Percentiles rank a stretch among this genome's conserved stretches.
Evolutionary conservation across 2,888 invertebrate species (phyloP).

Genomic region (Drosophila acutilabella): DNA sequence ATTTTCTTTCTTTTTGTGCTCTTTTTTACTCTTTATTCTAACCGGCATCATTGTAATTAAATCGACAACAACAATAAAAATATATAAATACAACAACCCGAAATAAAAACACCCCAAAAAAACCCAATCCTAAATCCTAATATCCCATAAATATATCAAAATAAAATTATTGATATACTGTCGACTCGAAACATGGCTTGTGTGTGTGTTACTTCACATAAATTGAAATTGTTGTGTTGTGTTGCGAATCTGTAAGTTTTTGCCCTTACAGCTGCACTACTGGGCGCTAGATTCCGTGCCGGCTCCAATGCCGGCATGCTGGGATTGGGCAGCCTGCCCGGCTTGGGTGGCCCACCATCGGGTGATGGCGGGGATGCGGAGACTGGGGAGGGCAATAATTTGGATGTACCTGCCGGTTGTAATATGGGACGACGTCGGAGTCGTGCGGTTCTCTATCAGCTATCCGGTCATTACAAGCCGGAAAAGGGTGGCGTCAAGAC

Average conservation of each 20-base stretch:
- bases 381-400: slow-evolving; percentile 90
- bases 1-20: slow-evolving; percentile 73
- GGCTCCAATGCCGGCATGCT: slow-evolving; percentile 91
- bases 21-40: slow-evolving; percentile 59
- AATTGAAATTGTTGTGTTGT: slow-evolving; percentile 50
- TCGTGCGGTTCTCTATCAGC: slow-evolving; percentile 97
- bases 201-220: slow-evolving; percentile 31
- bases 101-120: slow-evolving; percentile 8
- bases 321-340: slow-evolving; percentile 85
- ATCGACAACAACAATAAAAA: slow-evolving; percentile 30
- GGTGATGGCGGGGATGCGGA: slow-evolving; percentile 85
- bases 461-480: slow-evolving; percentile 98
- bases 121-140: slow-evolving; percentile 16
- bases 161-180: slow-evolving; percentile 12
- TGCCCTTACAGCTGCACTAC: slow-evolving; percentile 90
- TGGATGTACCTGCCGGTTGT: slow-evolving; percentile 92
- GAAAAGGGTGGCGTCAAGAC: slow-evolving; percentile 92
- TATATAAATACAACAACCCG: slow-evolving; percentile 20
- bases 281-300: slow-evolving; percentile 92
- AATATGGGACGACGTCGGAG: slow-evolving; percentile 97
- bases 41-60: slow-evolving; percentile 61
- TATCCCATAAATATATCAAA: slow-evolving; percentile 22
- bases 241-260: slow-evolving; percentile 83
- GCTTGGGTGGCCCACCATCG: slow-evolving; percentile 66
- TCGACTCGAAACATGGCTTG: slow-evolving; percentile 35